Evolutionary conservation across 2,888 invertebrate species (phyloP).

Genomic region (Drosophila melanosoma): DNA sequence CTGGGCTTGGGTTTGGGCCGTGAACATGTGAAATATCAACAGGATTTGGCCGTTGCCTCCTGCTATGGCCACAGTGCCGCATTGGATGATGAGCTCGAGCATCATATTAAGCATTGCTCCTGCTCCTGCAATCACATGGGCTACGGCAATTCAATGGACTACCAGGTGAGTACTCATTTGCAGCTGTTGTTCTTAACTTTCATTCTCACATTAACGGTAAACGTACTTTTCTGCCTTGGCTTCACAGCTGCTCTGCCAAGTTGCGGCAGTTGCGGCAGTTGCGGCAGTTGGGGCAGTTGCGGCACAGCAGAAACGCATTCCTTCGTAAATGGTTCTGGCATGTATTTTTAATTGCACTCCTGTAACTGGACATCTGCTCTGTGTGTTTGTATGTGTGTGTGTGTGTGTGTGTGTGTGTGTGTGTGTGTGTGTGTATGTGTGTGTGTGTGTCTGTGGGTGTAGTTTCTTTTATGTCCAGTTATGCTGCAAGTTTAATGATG

Average conservation of each 20-base stretch:
- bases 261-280: not conserved
- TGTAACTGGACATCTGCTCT: slow-evolving; percentile 19
- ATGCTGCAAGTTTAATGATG: slow-evolving; percentile 50
- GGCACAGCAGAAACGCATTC: slow-evolving; percentile 38
- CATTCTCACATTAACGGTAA: slow-evolving; percentile 6
- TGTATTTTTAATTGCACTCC: slow-evolving; percentile 59
- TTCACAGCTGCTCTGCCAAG: not conserved
- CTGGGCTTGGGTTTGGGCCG: slow-evolving; percentile 29
- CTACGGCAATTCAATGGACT: slow-evolving; percentile 96
- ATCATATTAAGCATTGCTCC: slow-evolving; percentile 95
- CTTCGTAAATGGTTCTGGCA: slow-evolving; percentile 57
- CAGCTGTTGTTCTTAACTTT: not conserved
- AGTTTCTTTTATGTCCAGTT: slow-evolving; percentile 18
- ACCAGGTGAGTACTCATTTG: slow-evolving; percentile 87
- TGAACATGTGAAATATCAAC: slow-evolving; percentile 55
- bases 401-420: not conserved
- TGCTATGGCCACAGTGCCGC: slow-evolving; percentile 60
- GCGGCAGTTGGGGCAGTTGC: not conserved
- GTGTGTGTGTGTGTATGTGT: not conserved
- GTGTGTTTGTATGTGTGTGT: too few relatives aligned
- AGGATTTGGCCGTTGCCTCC: slow-evolving; percentile 46
- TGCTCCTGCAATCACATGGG: slow-evolving; percentile 97
- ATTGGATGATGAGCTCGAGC: slow-evolving; percentile 92
- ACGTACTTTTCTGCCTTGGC: slow-evolving; percentile 1
- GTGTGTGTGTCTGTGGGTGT: not conserved